Percentiles rank a stretch among this genome's conserved stretches.
Conservation (phyloP, 35 echinoderm and acorn worm species). For the Diadema setosum region DNA sequence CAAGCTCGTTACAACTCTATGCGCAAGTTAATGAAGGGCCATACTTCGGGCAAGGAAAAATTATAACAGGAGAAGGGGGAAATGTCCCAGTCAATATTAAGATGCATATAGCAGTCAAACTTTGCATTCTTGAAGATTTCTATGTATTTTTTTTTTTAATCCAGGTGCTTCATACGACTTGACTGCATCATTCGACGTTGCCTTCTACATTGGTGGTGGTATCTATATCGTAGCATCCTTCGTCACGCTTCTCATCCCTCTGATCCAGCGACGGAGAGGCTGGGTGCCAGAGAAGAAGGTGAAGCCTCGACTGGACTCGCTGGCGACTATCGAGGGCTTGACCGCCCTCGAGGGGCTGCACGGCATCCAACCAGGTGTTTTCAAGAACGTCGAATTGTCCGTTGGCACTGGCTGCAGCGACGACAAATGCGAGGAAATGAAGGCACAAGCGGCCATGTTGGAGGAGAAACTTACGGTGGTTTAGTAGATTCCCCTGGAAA, state of each 20-base stretch:
- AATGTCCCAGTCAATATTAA: too few species aligned
- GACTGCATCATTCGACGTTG: conserved; percentile 77
- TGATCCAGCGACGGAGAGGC: conserved; percentile 43
- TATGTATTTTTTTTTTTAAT: not conserved
- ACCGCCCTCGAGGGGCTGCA: not conserved
- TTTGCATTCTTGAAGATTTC: too few species aligned
- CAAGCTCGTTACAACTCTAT: too few species aligned
- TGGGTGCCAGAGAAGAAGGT: conserved; percentile 61
- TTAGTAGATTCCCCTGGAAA: not conserved
- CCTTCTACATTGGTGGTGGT: conserved; percentile 83
- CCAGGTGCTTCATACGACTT: conserved; percentile 83
- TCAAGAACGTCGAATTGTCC: not conserved
- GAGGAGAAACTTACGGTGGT: not conserved
- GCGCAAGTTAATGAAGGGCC: too few species aligned
- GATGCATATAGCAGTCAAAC: too few species aligned
- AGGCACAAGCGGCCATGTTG: not conserved
- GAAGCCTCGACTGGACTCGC: conserved; percentile 21
- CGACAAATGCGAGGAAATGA: not conserved
- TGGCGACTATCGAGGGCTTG: not conserved
- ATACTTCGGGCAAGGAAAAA: too few species aligned
- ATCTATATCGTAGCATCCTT: conserved; percentile 57
- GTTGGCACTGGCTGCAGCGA: not conserved
- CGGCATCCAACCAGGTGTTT: not conserved
- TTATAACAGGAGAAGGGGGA: too few species aligned
- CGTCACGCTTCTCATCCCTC: conserved; percentile 54